These are phyloP conservation scores for Cynopterus sphinx DNA, from an alignment of 2,797 vertebrate genomes.

Conservation along the genomic window DNA sequence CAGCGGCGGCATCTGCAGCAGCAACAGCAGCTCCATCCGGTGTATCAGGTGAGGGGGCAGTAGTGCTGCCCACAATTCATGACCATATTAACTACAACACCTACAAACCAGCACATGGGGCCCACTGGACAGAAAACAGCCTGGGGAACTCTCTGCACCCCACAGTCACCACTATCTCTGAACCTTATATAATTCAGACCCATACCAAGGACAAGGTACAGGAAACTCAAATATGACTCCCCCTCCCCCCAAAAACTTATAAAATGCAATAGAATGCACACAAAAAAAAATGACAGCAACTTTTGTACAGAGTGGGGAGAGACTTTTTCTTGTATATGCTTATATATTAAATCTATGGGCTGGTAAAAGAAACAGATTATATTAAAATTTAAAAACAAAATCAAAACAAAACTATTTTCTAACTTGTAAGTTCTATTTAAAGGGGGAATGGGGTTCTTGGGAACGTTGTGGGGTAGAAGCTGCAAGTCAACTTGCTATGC, in stretches of 20 bases:
- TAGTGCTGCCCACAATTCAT: slow-evolving; percentile 92
- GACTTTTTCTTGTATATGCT: slow-evolving; percentile 97
- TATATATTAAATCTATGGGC: slow-evolving; percentile 94
- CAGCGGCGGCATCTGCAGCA: slow-evolving; percentile 84
- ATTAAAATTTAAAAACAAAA: slow-evolving; percentile 89
- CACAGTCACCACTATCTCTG: slow-evolving; percentile 91
- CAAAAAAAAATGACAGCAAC: slow-evolving; percentile 87
- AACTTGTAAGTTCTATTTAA: slow-evolving; percentile 96
- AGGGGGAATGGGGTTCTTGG: slow-evolving; percentile 71
- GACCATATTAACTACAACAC: slow-evolving; percentile 96
- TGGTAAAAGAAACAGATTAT: slow-evolving; percentile 93
- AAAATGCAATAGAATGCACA: slow-evolving; percentile 98
- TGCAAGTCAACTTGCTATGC: slow-evolving; percentile 81
- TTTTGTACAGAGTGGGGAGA: slow-evolving; percentile 96
- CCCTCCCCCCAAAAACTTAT: slow-evolving; percentile 80
- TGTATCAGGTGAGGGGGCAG: slow-evolving; percentile 91
- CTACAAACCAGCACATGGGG: slow-evolving; percentile 94
- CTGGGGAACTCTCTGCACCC: slow-evolving; percentile 95
- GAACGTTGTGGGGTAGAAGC: slow-evolving; percentile 60
- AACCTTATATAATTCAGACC: slow-evolving; percentile 95
- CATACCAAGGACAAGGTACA: slow-evolving; percentile 98
- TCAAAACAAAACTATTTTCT: slow-evolving; percentile 93
- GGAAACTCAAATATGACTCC: slow-evolving; percentile 97
- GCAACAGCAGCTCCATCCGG: slow-evolving; percentile 87
- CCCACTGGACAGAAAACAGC: slow-evolving; percentile 97